Evolutionary conservation across 2,797 vertebrate species (phyloP).

Genomic region (Enteromius paludinosus): DNA sequence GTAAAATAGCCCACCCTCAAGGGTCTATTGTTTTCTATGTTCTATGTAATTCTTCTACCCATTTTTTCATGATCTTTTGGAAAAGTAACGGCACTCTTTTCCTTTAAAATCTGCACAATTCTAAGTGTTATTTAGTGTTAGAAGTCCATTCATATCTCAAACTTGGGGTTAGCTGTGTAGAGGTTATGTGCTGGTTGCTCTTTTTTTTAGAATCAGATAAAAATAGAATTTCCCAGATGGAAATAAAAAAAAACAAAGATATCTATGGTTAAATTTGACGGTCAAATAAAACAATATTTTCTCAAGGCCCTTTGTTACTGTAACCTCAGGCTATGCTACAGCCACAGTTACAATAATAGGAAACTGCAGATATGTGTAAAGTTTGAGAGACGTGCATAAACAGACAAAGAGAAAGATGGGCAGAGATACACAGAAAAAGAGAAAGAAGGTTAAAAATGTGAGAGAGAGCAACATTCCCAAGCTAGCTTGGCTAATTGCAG

Average conservation of each 20-base stretch:
- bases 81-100: neutral
- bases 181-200: neutral
- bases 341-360: conserved; percentile 14
- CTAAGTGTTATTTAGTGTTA: neutral
- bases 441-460: conserved; percentile 53
- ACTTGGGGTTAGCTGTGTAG: neutral
- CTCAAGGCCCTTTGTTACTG: conserved; percentile 3
- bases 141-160: neutral
- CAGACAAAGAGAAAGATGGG: conserved; percentile 62
- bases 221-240: conserved; percentile 1
- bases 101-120: neutral
- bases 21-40: neutral
- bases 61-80: neutral
- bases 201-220: conserved; percentile 11
- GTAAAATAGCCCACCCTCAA: neutral
- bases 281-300: conserved; percentile 9
- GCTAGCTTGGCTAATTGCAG: conserved; percentile 77
- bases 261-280: neutral
- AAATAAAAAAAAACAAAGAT: neutral
- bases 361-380: conserved; percentile 14
- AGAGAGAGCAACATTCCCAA: conserved; percentile 73
- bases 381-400: conserved; percentile 42
- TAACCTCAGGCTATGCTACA: conserved; percentile 23
- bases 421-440: conserved; percentile 13
- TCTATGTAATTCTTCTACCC: neutral